Base-by-base conservation (phyloP, 2,888 invertebrate species). In the Nudaria mundana region DNA sequence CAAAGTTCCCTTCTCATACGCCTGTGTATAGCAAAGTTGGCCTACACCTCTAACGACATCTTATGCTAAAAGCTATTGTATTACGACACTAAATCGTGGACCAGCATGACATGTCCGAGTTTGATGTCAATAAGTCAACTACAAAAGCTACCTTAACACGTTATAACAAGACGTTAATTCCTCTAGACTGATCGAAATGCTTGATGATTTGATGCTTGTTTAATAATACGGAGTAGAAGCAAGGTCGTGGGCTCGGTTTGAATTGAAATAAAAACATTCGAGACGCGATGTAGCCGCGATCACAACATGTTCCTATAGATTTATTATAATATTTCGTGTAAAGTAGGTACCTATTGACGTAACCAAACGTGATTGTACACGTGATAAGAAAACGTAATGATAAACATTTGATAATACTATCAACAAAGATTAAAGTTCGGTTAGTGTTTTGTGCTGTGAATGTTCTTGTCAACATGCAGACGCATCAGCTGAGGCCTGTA, bases 381-480 rank as follows among this genome's bases (percentile, higher is more conserved):
- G 28, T 29, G 14, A 20, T 8, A 20, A n/a, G 13, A 20, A 26
- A 18, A 28, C 11, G 35, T 8, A 20, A 14, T 28, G 28, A 35
- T 35, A 28, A 26, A 16, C 18, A 14, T 7, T 3, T 10, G 32
- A 39, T 29, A 28, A 33, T 15, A 28, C 5, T 13, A 29, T 28
- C 23, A 29, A 20, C 8, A 26, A 20, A 14, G 10, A 14, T 15
- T n/a, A 26, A 8, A 1, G 14, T 15, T 32, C 8, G 2, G n/a
- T 10, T 16, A 23, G 12, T 13, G 23, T 15, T 11, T 13, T 33
- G 31, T 39, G 14, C 36, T 44, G 26, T 35, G 15, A 32, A 10
- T 33, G 12, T 14, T 23, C 7, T 25, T 18, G 29, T 14, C 14
- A 59, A 36, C 5, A 57, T 57, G 56, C 56, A 37, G 41, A 38